phyloP scores from a whole-genome alignment of 1,140 invertebrate genomes.

The Plodia interpunctella region DNA sequence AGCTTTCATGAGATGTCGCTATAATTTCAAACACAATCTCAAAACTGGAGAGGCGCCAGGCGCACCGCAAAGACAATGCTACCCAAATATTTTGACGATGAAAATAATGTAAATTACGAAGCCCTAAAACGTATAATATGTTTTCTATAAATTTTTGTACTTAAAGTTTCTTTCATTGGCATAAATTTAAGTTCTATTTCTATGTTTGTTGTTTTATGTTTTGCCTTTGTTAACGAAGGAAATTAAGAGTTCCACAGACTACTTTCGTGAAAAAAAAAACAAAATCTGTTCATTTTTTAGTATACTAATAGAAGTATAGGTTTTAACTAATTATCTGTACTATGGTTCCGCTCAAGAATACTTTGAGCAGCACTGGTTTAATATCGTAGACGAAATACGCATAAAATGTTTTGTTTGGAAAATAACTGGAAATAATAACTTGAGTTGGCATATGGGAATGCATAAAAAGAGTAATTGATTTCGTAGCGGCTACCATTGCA shows the following conservation, averaged over 20 bases:
- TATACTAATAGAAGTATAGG: too few species aligned
- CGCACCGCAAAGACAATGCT: background rate
- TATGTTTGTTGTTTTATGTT: too few species aligned
- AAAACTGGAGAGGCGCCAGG: slow-evolving; percentile 54
- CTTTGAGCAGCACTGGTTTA: slow-evolving; percentile 44
- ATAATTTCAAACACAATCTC: slow-evolving; percentile 69
- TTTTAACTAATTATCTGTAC: too few species aligned
- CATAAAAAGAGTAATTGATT: slow-evolving; percentile 5
- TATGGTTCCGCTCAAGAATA: background rate
- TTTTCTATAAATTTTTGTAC: too few species aligned
- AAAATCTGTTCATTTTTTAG: too few species aligned
- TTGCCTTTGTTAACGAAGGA: too few species aligned
- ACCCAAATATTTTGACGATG: background rate
- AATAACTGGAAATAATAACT: slow-evolving; percentile 1
- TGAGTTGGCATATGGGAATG: background rate
- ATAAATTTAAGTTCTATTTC: too few species aligned
- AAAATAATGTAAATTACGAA: background rate
- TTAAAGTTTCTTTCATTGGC: too few species aligned
- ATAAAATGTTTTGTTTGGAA: background rate
- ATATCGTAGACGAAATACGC: background rate
- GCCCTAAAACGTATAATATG: too few species aligned
- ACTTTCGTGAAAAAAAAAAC: too few species aligned
- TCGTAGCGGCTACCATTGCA: background rate
- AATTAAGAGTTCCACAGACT: too few species aligned
- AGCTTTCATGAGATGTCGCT: slow-evolving; percentile 52